Evolutionary conservation across 1,140 invertebrate species (phyloP).

Genomic region (Drosophila lacteicornis): DNA sequence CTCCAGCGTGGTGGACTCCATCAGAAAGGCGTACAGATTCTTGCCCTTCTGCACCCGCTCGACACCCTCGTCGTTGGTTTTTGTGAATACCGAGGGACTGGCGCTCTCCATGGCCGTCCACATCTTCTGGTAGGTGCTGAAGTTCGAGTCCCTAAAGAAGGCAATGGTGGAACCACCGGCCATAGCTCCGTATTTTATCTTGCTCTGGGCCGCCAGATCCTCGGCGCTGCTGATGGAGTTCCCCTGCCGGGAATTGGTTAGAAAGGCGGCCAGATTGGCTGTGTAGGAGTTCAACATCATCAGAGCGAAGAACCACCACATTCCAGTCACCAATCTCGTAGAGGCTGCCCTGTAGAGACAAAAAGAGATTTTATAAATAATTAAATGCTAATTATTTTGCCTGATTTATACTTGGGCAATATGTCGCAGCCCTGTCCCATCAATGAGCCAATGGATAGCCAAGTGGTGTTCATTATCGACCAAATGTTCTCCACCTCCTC

Average conservation of each 20-base stretch:
- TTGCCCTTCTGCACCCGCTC: conserved; percentile 91
- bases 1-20: conserved; percentile 97
- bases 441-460: conserved; percentile 92
- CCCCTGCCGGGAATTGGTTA: conserved; percentile 94
- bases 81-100: conserved; percentile 91
- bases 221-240: conserved; percentile 94
- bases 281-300: conserved; percentile 98
- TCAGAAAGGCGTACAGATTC: conserved; percentile 96
- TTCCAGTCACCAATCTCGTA: conserved; percentile 92
- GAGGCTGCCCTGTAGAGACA: conserved; percentile 89
- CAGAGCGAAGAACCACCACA: conserved; percentile 99
- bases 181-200: conserved; percentile 94
- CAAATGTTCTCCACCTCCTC: conserved; percentile 93
- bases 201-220: conserved; percentile 94
- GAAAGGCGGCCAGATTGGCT: conserved; percentile 97
- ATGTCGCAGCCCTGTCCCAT: conserved; percentile 93
- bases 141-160: conserved; percentile 88
- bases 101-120: conserved; percentile 91
- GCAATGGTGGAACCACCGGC: conserved; percentile 90
- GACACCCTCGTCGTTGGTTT: conserved; percentile 91
- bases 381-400: too few species aligned
- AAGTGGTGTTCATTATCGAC: conserved; percentile 91
- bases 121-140: conserved; percentile 86
- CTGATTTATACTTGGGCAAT: too few species aligned
- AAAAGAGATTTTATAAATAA: conserved; percentile 86